Evolutionary conservation across 2,113 vertebrate genomes (phyloP), one percentile per base, ranked within the genome.

Genomic region (Hipposideros armiger): DNA sequence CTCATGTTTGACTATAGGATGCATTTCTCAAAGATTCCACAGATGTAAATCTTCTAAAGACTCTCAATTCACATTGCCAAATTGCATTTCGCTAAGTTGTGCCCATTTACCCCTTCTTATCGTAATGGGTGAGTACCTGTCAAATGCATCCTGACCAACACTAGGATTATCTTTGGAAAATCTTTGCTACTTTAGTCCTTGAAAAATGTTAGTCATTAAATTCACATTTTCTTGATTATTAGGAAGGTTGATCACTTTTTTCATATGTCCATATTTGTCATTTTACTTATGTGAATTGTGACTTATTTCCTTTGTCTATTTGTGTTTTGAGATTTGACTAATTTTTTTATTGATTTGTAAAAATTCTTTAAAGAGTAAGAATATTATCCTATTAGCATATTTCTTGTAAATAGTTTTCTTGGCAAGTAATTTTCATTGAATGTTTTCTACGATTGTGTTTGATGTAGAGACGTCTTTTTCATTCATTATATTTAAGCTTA

Each of bases 201-300:
- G 42, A 95, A 91, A 96, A 93, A 64, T 95, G 95, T 86, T 82
- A 56, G 36, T 11, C 86, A 95, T 95, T 95, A 77, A 90, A 95
- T 91, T 93, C 90, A n/a, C 42, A 77, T 73, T 62, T 94, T 40
- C 2, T 86, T 95, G 52, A 86, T 78, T 84, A 54, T 86, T 86
- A 89, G 8, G 26, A 16, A 93, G 36, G 54, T 3, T 80, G n/a
- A 94, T 93, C 42, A 67, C 85, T 74, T 95, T 89, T 90, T 94
- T 70, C 40, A 9, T 56, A 77, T 84, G 22, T 77, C 45, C 17
- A 67, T 4, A 91, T 85, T 94, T 92, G 26, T 73, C 42, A 80
- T 88, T 91, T 95, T 92, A 42, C 66, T 91, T 93, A 62, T 36
- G 15, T 85, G 24, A 73, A 73, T 96, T 91, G 16, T 54, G 52